Conservation (phyloP, 2,113 vertebrate species). For the Ia io region DNA sequence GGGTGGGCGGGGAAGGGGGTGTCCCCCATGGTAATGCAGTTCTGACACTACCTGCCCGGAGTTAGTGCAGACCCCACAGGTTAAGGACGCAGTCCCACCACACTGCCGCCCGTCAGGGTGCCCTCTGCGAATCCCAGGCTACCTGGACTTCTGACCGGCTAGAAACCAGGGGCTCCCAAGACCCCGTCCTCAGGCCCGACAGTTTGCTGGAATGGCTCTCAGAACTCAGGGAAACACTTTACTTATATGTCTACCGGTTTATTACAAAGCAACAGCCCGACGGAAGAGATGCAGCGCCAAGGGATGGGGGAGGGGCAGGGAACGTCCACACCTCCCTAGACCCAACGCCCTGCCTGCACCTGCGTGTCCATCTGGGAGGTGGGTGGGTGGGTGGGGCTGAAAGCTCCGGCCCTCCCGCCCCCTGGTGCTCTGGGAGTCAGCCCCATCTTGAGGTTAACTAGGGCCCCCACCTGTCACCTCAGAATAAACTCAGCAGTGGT, state of each 20-base stretch:
- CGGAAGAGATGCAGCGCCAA: not conserved
- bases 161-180: not conserved
- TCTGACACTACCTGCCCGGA: not conserved
- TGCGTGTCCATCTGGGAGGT: not conserved
- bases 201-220: not conserved
- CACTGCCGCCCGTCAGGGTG: not conserved
- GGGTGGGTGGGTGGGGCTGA: too few relatives aligned
- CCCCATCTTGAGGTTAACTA: not conserved
- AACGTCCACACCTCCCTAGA: too few relatives aligned
- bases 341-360: accelerated
- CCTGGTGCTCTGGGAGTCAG: not conserved
- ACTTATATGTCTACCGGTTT: not conserved
- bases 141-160: not conserved
- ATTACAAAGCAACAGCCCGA: not conserved
- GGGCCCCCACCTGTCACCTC: not conserved
- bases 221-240: not conserved
- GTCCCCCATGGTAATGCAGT: not conserved
- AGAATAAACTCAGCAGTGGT: not conserved
- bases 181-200: not conserved
- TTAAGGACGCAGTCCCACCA: not conserved
- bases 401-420: not conserved
- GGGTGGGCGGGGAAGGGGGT: not conserved
- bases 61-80: not conserved
- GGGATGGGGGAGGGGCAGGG: accelerated
- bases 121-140: not conserved